Percentiles rank a stretch among this genome's conserved stretches.
Evolutionary conservation across 1,140 invertebrate genomes (phyloP).

Genomic region (Papilio polyxenes): DNA sequence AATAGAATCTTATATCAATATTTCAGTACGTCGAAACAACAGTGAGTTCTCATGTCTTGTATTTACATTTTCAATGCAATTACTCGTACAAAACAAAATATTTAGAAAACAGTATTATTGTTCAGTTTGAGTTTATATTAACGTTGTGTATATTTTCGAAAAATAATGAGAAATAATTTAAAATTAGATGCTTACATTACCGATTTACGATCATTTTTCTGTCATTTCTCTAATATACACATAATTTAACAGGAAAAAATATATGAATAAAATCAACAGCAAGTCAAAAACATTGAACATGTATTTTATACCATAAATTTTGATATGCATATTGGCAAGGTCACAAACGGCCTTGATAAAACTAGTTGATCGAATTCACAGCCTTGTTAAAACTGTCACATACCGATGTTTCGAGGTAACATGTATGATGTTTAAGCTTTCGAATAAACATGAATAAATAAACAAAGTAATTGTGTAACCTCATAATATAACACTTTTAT

Average conservation of each 20-base stretch:
- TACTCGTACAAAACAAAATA: not conserved
- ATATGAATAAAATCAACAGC: not conserved
- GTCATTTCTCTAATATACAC: not conserved
- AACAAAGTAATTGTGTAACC: not conserved
- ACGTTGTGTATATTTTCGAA: not conserved
- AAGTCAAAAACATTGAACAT: not conserved
- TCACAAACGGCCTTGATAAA: conserved; percentile 9
- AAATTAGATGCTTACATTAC: too few species aligned
- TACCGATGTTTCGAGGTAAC: not conserved
- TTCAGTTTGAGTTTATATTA: not conserved
- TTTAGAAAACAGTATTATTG: not conserved
- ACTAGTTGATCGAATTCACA: conserved; percentile 12
- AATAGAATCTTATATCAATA: not conserved
- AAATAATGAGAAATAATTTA: not conserved
- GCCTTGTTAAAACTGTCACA: conserved; percentile 23
- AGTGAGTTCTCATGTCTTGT: not conserved
- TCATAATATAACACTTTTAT: not conserved
- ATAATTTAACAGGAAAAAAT: not conserved
- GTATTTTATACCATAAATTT: not conserved
- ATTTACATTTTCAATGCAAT: not conserved
- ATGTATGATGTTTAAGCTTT: not conserved
- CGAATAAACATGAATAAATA: not conserved
- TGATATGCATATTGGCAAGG: conserved; percentile 3
- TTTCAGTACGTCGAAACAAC: not conserved
- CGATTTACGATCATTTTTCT: not conserved